Evolutionary conservation across 2,113 vertebrate genomes (phyloP), one percentile per base, ranked within the genome.

Genomic region (Pica pica): DNA sequence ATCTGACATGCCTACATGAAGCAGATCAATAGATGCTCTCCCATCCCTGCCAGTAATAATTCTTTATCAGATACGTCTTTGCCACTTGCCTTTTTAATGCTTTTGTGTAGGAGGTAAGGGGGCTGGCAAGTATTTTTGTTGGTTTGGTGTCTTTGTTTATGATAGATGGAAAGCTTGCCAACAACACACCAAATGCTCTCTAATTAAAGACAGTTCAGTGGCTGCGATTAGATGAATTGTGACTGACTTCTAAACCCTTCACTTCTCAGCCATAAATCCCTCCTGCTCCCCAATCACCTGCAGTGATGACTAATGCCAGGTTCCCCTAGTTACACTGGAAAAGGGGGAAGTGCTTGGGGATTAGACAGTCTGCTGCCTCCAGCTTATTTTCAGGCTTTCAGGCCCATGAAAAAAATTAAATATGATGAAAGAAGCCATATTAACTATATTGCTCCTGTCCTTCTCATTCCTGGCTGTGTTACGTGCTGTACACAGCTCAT

Each of bases 151-250:
- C 92, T 93, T 86, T 93, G 80, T 90, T 94, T 80, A 77, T 47
- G 56, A 68, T 56, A 56, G 37, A 69, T 70, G 14, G 71, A 93
- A 95, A 87, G 49, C 82, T 93, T 95, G 95, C 85, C 93, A 93
- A 41, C 52, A 37, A 10, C 83, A 78, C 22, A 65, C 71, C 70
- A 92, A 83, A 89, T 83, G 57, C 83, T 79, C 83, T 59, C 42
- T 90, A 95, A 71, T 59, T 80, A 63, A 81, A 88, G 39, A 70
- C 74, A 60, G 52, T 55, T 89, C 86, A 77, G 47, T 27, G 22
- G 35, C 68, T 93, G 35, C 81, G 60, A 61, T 95, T 82, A 76
- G 21, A 82, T 20, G 16, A 86, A 71, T 73, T 80, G 90, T 87
- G 56, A 75, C 55, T 52, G 33, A 60, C 65, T 94, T 83, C 64